Evolutionary conservation across 2,113 vertebrate genomes (phyloP).

Genomic region (Heliornis fulica): DNA sequence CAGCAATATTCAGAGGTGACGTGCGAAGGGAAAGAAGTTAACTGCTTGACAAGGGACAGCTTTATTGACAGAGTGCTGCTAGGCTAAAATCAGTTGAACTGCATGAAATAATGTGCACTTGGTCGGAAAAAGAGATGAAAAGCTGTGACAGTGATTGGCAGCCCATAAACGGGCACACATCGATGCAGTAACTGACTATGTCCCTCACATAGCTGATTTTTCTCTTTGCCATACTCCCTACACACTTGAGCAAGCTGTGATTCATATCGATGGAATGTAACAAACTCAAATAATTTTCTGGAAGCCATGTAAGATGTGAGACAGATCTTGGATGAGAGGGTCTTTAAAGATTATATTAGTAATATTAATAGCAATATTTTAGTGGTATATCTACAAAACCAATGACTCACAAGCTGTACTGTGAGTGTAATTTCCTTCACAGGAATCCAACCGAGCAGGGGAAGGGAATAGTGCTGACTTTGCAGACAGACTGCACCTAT

Average conservation of each 20-base stretch:
- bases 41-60: not conserved
- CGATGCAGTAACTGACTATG: not conserved
- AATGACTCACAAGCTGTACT: not conserved
- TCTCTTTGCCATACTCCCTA: not conserved
- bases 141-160: conserved; percentile 31
- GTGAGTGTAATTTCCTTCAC: not conserved
- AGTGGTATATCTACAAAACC: not conserved
- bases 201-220: not conserved
- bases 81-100: conserved; percentile 20
- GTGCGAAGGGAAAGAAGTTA: not conserved
- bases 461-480: not conserved
- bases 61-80: conserved; percentile 7
- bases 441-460: not conserved
- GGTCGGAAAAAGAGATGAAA: not conserved
- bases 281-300: not conserved
- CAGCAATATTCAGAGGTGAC: not conserved
- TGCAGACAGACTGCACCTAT: not conserved
- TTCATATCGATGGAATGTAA: not conserved
- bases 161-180: not conserved
- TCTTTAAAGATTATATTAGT: not conserved
- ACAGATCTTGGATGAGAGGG: not conserved
- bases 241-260: not conserved
- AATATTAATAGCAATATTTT: not conserved
- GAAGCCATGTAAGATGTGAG: not conserved
- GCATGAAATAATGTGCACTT: not conserved